Evolutionary conservation across 1,140 invertebrate species (phyloP).

Genomic region (Nephotettix cincticeps): DNA sequence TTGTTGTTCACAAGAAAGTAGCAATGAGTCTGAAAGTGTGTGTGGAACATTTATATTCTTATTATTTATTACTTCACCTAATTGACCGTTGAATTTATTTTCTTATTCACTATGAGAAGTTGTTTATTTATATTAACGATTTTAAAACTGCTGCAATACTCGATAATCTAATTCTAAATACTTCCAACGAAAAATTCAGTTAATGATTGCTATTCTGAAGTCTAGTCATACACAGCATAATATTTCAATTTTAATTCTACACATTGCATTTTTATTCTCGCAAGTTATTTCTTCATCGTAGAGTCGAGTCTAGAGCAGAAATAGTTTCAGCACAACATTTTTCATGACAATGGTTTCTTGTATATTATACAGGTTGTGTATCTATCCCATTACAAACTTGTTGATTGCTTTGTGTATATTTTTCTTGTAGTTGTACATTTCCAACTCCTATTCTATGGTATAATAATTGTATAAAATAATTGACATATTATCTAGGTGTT

Average conservation of each 20-base stretch:
- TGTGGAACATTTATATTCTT: too few species aligned
- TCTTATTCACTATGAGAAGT: too few species aligned
- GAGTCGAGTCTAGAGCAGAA: background rate
- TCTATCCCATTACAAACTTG: background rate
- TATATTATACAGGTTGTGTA: background rate
- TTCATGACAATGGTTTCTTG: background rate
- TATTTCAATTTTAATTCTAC: background rate
- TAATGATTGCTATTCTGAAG: too few species aligned
- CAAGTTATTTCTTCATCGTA: background rate
- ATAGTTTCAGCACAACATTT: background rate
- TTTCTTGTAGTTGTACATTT: slow-evolving; percentile 7
- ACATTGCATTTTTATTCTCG: background rate
- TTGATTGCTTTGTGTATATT: background rate
- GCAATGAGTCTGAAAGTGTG: too few species aligned
- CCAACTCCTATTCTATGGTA: background rate
- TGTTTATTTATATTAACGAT: too few species aligned
- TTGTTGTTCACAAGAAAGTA: too few species aligned
- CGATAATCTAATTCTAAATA: too few species aligned
- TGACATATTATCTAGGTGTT: background rate
- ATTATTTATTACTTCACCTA: too few species aligned
- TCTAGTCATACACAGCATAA: too few species aligned
- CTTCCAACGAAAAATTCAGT: too few species aligned
- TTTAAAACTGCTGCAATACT: too few species aligned
- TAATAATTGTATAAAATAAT: background rate
- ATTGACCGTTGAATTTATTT: too few species aligned